Base-by-base conservation (phyloP, 2,888 invertebrate genomes). In the Diarsia dahlii region DNA sequence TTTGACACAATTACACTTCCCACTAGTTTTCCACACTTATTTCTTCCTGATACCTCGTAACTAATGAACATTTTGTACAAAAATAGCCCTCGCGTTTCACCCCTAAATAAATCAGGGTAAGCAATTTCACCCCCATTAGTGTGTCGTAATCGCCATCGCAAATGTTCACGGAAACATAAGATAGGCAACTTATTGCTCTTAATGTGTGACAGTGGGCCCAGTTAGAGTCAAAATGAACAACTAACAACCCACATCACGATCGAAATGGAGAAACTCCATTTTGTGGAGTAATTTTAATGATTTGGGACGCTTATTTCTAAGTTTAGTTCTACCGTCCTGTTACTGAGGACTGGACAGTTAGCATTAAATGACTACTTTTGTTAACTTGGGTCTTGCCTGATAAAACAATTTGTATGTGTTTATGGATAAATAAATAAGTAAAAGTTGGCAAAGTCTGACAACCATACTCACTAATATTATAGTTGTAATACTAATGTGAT, bases 41-140 rank as follows among this genome's bases (percentile, higher is more conserved):
- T 39, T n/a, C 3, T 63, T 63, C 23, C 45, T 66, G 23, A 66
- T 78, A 45, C 18, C 34, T 52, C 6, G 39, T 78, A 64, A 67
- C 34, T 64, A 70, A 64, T 69, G 45, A 69, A 78, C 46, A 60
- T 45, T 28, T 50, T 52, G 67, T 39, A 58, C 28, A 70, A 82
- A 73, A 82, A 82, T 58, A 81, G 28, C 56, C 45, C 54, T 20
- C 69, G 56, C 68, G 50, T 58, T 78, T 60, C 60, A 15, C 65
- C 76, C 89, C 78, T 89, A 90, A 92, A 92, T 92, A 93, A 92
- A 92, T 92, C 91, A 90, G 87, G 81, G 77, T 84, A 80, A 87
- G 90, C 90, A 92, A 93, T 92, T 93, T 91, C 87, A 81, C 88
- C 84, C 81, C 86, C 84, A 90, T 91, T 90, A 90, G 78, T 85